Conservation (phyloP, 2,888 invertebrate species). For the Listrodromus nycthemerus region DNA sequence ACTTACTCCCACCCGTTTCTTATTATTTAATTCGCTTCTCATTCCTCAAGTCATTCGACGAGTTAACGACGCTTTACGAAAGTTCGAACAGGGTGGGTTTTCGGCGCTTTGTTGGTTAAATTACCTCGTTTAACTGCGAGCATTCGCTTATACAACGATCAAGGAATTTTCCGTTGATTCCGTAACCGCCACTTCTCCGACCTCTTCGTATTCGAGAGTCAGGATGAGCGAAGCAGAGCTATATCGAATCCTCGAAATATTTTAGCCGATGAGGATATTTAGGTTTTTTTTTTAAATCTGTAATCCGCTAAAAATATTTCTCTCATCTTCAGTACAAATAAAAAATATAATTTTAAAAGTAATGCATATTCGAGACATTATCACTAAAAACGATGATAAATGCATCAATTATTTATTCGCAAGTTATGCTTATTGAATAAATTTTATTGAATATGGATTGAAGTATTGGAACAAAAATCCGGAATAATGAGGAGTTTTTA, state of each 20-base stretch:
- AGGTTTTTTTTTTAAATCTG: background rate
- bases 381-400: background rate
- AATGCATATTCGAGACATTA: background rate
- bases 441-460: too few relatives aligned
- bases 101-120: background rate
- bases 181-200: background rate
- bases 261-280: background rate
- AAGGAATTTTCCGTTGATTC: constrained; percentile 68
- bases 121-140: background rate
- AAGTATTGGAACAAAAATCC: too few relatives aligned
- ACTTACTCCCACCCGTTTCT: background rate
- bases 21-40: background rate
- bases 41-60: constrained; percentile 28
- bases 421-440: background rate
- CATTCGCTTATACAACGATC: constrained; percentile 63
- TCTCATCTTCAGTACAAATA: too few relatives aligned
- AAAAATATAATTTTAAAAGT: too few relatives aligned
- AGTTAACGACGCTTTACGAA: constrained; percentile 32
- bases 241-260: background rate
- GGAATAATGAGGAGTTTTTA: background rate
- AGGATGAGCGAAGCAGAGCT: constrained; percentile 4
- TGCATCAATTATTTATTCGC: too few relatives aligned
- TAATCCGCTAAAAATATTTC: too few relatives aligned
- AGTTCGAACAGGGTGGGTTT: constrained; percentile 27
- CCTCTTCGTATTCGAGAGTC: constrained; percentile 7